Evolutionary conservation across 2,113 vertebrate genomes (phyloP).

Genomic region (Pachyramphus minor): DNA sequence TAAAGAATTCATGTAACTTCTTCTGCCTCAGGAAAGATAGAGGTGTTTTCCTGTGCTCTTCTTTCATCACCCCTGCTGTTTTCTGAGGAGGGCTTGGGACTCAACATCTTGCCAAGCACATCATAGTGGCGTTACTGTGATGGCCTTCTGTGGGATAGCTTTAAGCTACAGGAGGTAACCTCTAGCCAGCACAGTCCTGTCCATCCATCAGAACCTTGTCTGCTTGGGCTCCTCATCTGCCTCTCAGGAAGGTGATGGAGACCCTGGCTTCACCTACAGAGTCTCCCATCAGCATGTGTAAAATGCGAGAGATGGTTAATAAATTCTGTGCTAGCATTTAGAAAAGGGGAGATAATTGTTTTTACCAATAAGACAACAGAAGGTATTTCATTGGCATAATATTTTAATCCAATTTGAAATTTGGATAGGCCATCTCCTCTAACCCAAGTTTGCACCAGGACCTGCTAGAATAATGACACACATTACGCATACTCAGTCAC

Average conservation of each 20-base stretch:
- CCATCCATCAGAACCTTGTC: neutral
- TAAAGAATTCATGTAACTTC: neutral
- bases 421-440: neutral
- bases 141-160: neutral
- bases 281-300: neutral
- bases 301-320: neutral
- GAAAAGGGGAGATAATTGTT: neutral
- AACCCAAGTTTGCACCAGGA: neutral
- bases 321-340: neutral
- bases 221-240: neutral
- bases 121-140: neutral
- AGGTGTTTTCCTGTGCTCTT: accelerated
- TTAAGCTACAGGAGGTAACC: neutral
- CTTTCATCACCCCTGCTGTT: neutral
- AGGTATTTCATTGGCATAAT: neutral
- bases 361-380: neutral
- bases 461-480: neutral
- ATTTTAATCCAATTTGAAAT: neutral
- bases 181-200: neutral
- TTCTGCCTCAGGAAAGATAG: neutral
- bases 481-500: neutral
- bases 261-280: neutral
- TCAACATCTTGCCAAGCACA: neutral
- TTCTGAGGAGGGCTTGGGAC: neutral
- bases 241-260: neutral